A percentile compares a stretch with the other conserved stretches of the same genome.
These are phyloP conservation scores for Dallia pectoralis DNA, from an alignment of 2,797 vertebrate species.

Conservation along the genomic window DNA sequence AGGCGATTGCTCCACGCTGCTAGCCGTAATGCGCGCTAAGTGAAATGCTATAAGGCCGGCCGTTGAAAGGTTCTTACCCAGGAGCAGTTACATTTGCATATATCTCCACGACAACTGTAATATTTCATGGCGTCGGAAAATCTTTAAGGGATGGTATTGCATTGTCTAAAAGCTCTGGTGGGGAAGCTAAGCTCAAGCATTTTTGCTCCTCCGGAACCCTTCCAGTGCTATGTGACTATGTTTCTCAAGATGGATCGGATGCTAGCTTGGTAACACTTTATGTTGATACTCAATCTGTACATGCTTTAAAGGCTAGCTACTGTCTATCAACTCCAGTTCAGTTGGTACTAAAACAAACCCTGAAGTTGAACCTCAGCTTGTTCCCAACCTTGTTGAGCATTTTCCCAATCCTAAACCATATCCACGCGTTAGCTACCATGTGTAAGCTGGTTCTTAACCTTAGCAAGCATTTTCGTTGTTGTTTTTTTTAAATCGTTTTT, in stretches of 20 bases:
- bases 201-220: background rate
- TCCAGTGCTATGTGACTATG: background rate
- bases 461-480: too few species aligned
- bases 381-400: too few species aligned
- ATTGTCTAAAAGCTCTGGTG: background rate
- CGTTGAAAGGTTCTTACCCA: constrained; percentile 42
- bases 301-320: background rate
- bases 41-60: constrained; percentile 44
- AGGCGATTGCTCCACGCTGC: constrained; percentile 34
- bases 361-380: too few species aligned
- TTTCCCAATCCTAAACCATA: too few species aligned
- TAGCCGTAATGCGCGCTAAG: constrained; percentile 52
- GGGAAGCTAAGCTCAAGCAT: background rate
- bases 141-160: background rate
- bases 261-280: background rate
- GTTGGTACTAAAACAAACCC: too few species aligned
- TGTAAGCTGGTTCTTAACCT: too few species aligned
- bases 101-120: constrained; percentile 29
- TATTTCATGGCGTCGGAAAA: constrained; percentile 5
- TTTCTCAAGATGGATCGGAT: background rate
- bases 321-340: too few species aligned
- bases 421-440: too few species aligned
- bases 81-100: constrained; percentile 38
- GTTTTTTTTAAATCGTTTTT: too few species aligned
- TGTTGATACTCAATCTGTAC: background rate